These are phyloP conservation scores for Bucorvus abyssinicus DNA, from an alignment of 2,797 vertebrate genomes.

Conservation along the genomic window DNA sequence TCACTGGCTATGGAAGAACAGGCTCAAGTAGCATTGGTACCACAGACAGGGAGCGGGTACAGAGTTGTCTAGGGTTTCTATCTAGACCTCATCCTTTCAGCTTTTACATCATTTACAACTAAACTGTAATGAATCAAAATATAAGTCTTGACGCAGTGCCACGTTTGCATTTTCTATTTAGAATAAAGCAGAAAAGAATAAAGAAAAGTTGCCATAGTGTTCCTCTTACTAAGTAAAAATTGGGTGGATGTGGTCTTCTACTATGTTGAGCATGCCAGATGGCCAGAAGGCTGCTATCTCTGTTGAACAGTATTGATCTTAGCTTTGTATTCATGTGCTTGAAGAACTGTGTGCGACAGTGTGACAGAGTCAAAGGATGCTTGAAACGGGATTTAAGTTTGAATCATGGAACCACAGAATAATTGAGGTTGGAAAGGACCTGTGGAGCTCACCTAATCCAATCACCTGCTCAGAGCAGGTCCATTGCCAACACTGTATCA, in stretches of 20 bases:
- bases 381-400: background rate
- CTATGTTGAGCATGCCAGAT: background rate
- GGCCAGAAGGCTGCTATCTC: background rate
- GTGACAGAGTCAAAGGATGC: background rate
- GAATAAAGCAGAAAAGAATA: background rate
- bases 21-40: background rate
- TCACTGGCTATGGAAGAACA: background rate
- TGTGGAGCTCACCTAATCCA: background rate
- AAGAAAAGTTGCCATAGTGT: background rate
- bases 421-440: background rate
- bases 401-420: background rate
- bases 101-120: background rate
- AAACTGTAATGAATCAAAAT: background rate
- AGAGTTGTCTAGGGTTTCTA: background rate
- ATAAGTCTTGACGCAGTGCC: background rate
- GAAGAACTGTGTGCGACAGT: background rate
- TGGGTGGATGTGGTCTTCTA: background rate
- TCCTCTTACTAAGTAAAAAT: background rate
- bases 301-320: background rate
- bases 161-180: background rate
- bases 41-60: background rate
- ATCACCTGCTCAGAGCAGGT: background rate
- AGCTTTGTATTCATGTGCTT: background rate
- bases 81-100: background rate
- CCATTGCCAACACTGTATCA: background rate